Evolutionary conservation across 2,888 invertebrate genomes (phyloP).

Genomic region (Erebia aethiops): DNA sequence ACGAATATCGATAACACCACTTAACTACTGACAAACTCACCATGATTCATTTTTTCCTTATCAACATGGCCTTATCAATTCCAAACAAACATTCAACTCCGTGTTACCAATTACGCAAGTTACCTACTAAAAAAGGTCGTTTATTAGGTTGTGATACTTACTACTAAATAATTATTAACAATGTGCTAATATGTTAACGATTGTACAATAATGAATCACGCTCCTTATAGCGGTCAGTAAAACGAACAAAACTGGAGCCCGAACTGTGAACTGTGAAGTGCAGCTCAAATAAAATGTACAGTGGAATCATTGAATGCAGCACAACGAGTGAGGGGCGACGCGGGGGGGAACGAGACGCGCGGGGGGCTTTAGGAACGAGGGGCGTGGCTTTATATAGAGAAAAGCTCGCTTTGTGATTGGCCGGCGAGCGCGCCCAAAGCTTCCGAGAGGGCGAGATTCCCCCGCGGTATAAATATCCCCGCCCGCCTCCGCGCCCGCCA

Average conservation of each 20-base stretch:
- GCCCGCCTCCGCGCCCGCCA: slow-evolving; percentile 75
- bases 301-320: slow-evolving; percentile 42
- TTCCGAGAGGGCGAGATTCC: slow-evolving; percentile 58
- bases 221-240: slow-evolving; percentile 44
- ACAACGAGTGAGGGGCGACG: slow-evolving; percentile 37
- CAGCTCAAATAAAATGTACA: slow-evolving; percentile 36
- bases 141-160: neutral
- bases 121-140: neutral
- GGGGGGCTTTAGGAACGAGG: slow-evolving; percentile 50
- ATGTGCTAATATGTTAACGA: neutral
- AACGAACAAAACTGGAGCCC: slow-evolving; percentile 27
- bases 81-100: neutral
- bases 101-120: slow-evolving; percentile 15
- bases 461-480: slow-evolving; percentile 62
- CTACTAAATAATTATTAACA: neutral
- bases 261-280: slow-evolving; percentile 11
- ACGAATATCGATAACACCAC: slow-evolving; percentile 17
- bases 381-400: slow-evolving; percentile 67
- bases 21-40: neutral
- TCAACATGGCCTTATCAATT: slow-evolving; percentile 22
- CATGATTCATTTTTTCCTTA: slow-evolving; percentile 20
- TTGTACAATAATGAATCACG: slow-evolving; percentile 43
- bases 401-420: slow-evolving; percentile 70
- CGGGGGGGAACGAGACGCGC: slow-evolving; percentile 35
- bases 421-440: slow-evolving; percentile 48